Evolutionary conservation across 2,797 vertebrate species (phyloP), one percentile per base, ranked within the genome.

Genomic region (Lepus townsendii): DNA sequence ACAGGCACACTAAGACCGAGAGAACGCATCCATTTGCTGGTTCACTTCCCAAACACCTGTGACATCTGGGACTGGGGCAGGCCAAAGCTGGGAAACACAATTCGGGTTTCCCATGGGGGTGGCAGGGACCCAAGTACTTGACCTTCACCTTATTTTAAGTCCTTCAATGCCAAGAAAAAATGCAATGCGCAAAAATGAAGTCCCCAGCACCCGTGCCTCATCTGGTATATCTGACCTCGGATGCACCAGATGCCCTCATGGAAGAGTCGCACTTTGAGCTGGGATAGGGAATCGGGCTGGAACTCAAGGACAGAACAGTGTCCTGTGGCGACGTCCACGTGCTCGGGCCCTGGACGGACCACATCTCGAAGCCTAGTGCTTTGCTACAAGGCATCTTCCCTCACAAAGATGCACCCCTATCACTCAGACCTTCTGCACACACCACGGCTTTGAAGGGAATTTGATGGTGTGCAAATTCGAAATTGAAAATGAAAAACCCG

Each of bases 371-470:
- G 94, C 73, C 85, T 24, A 22, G 77, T 9, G 68, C 84, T 93
- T 91, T 68, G 87, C 94, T 93, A 42, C 68, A 62, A 73, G 90
- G 80, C 47, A 60, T 94, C 85, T 92, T 87, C 73, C 65, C 79
- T 95, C 72, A 79, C 91, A 77, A 94, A 77, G 72, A 92, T 95
- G 83, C 89, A 85, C 87, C 88, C 80, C 79, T 63, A 47, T 90
- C 91, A 90, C 73, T 86, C 65, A 72, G 57, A 60, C 54, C 86
- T 82, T 94, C 77, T 75, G 76, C 85, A 90, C 77, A 82, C 76
- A 85, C 85, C 72, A 78, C 0, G 57, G 91, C 86, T 69, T 85
- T 93, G 91, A 96, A 97, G 96, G 96, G 96, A 97, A 98, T 97
- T 95, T 68, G 94, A 97, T 80, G 93, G 86, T 94, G 93, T 96